phyloP scores from a whole-genome alignment of 2,113 vertebrate genomes.

The Centrocercus urophasianus region DNA sequence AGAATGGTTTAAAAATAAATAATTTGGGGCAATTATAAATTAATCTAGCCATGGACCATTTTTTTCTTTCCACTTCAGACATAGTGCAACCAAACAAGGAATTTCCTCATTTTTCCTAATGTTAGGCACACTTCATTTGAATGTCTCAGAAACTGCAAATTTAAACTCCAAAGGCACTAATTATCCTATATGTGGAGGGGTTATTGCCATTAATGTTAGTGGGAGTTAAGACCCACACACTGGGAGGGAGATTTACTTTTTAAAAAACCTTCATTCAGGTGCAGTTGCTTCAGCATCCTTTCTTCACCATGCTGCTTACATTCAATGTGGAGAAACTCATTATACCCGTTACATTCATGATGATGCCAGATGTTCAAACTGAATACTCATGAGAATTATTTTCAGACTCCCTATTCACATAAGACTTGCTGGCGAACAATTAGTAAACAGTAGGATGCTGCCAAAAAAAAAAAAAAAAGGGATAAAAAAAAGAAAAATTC shows the following conservation, averaged over 20 bases:
- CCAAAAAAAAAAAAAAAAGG: background rate
- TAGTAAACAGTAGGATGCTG: background rate
- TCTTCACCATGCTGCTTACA: background rate
- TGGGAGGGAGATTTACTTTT: background rate
- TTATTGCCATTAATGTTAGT: conserved; percentile 26
- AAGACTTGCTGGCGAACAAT: background rate
- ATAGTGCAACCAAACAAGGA: conserved; percentile 64
- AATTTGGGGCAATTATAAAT: conserved; percentile 62
- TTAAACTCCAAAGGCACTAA: conserved; percentile 33
- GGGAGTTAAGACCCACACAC: background rate
- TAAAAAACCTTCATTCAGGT: conserved; percentile 35
- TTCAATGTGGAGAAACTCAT: conserved; percentile 37
- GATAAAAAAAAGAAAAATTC: background rate
- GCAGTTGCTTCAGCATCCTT: conserved; percentile 20
- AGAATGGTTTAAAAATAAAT: conserved; percentile 62
- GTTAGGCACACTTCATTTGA: conserved; percentile 39
- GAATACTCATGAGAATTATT: conserved; percentile 49
- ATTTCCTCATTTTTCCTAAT: conserved; percentile 50
- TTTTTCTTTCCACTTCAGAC: conserved; percentile 45
- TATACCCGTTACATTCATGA: conserved; percentile 38
- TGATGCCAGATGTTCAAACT: conserved; percentile 62
- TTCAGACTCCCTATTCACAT: conserved; percentile 39
- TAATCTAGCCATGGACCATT: conserved; percentile 39
- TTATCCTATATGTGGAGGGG: background rate
- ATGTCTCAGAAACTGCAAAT: conserved; percentile 33